Conservation (phyloP, 2,797 vertebrate genomes). For the Anomalospiza imberbis region DNA sequence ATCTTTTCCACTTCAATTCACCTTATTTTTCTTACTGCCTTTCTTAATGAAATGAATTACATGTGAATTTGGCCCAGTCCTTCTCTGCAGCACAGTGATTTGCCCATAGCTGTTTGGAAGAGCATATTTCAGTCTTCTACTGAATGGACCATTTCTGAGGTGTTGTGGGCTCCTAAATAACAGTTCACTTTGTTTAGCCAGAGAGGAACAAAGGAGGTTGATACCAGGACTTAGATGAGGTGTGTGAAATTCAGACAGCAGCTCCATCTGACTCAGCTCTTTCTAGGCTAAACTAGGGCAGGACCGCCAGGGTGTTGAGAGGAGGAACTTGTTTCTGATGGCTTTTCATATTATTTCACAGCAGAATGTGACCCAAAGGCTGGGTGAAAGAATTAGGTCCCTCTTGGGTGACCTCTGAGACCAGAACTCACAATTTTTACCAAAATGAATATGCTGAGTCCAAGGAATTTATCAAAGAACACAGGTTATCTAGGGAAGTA, state of each 20-base stretch:
- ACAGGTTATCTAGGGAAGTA: not conserved
- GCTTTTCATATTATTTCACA: not conserved
- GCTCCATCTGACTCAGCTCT: not conserved
- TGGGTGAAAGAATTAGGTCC: not conserved
- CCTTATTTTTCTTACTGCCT: not conserved
- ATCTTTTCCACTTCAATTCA: not conserved
- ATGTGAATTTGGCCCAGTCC: not conserved
- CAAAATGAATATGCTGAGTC: not conserved
- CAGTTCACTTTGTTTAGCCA: not conserved
- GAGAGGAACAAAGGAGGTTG: not conserved
- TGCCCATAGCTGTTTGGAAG: not conserved
- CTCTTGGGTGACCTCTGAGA: not conserved
- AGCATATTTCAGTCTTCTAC: not conserved
- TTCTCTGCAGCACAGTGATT: not conserved
- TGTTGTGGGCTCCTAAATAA: not conserved
- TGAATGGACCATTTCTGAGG: not conserved
- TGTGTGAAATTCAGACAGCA: not conserved
- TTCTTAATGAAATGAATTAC: not conserved
- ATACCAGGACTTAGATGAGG: not conserved
- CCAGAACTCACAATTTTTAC: not conserved
- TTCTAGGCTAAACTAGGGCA: not conserved
- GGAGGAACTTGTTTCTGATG: not conserved
- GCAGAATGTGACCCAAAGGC: not conserved
- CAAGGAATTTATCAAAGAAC: not conserved
- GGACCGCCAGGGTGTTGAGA: fast-evolving